Base-by-base conservation (phyloP, 2,797 vertebrate species). In the Aulostomus chinensis region DNA sequence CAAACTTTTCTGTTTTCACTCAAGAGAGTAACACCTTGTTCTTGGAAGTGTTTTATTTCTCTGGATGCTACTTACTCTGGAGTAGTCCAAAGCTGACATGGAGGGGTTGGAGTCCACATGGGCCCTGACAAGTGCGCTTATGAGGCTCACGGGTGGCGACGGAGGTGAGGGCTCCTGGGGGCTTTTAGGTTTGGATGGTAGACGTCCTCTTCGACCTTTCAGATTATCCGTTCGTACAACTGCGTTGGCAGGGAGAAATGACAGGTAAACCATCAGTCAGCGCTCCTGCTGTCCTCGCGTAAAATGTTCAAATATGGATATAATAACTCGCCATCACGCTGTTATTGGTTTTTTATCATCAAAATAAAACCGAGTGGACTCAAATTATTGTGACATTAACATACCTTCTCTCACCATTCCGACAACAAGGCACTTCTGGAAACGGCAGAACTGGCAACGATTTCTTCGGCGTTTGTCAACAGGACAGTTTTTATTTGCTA, bases 391-490 rank as follows among this genome's bases (percentile, higher is more conserved):
- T 59, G 52, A 18, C 36, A 33, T 47, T 52, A 58, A 66, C 91
- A 42, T 91, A 99, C 96, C 96, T 96, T 99, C 96, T 91, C 96
- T 95, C 68, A 99, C 96, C 96, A 99, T 98, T 77, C 96, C 96
- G 74, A 99, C 96, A 34, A 93, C 94, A 75, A 99, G 91, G 93
- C 96, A 99, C 94, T 99, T 99, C 89, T 99, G 96, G 88, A 99
- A 99, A 58, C 96, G 93, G 80, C 96, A 99, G 87, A 95, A 99
- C 80, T 99, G 96, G 88, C 96, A 99, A 68, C 96, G 94, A 83
- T 99, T 98, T 86, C 96, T 92, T 53, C 96, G 93, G 75, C 96
- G 93, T 83, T 98, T 98, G 89, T 99, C 96, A 78, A 99, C 96
- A 48, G 96, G 96, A 89, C 96, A 98, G 87, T 96, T 96, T 93